These are phyloP conservation scores for Biston betularia DNA, from an alignment of 2,888 invertebrate species.

Conservation along the genomic window DNA sequence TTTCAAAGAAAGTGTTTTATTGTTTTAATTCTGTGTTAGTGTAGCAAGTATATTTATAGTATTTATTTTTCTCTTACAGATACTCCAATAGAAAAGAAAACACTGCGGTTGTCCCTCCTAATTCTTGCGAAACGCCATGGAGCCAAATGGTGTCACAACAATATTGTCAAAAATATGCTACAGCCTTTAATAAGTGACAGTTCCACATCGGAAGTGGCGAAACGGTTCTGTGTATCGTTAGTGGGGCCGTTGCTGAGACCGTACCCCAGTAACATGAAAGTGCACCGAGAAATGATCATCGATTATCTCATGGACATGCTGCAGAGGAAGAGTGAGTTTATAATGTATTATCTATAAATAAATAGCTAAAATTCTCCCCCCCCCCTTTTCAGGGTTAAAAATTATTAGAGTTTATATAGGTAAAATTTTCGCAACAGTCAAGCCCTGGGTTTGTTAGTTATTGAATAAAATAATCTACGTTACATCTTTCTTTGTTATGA, in stretches of 20 bases:
- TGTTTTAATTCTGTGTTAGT: no score
- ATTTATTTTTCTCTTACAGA: conserved; percentile 55
- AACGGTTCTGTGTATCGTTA: conserved; percentile 67
- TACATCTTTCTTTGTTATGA: no score
- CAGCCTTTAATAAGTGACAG: conserved; percentile 68
- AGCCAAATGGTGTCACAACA: conserved; percentile 74
- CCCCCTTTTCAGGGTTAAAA: no score
- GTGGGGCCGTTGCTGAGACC: conserved; percentile 76
- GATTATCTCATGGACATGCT: conserved; percentile 68
- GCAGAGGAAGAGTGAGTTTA: conserved; percentile 67
- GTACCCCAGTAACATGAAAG: conserved; percentile 75
- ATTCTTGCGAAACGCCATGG: conserved; percentile 77
- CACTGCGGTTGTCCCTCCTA: conserved; percentile 68
- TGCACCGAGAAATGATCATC: conserved; percentile 71
- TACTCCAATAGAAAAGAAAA: conserved; percentile 62
- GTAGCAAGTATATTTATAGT: no score
- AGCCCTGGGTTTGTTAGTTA: no score
- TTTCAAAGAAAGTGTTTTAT: no score
- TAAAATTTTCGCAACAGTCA: no score
- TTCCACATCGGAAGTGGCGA: conserved; percentile 53
- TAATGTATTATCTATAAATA: neutral
- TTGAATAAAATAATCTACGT: no score
- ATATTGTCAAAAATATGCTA: conserved; percentile 70
- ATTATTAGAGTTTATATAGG: no score
- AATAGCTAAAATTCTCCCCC: neutral